Conservation (phyloP, 2,888 invertebrate species). For the Scrobipalpa atriplicella region DNA sequence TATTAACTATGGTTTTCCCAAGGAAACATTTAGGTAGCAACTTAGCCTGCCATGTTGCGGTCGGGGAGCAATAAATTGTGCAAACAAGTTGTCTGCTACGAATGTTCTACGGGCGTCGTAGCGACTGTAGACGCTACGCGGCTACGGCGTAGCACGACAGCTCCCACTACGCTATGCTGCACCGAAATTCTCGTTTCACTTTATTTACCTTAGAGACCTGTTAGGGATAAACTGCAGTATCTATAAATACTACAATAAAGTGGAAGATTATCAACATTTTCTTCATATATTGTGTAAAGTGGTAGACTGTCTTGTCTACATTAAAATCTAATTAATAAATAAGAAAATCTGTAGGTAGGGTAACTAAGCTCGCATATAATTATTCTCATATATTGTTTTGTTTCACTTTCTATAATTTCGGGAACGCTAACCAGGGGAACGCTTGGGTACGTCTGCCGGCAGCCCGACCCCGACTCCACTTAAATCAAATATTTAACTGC, state of each 20-base stretch:
- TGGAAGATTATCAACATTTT: neutral
- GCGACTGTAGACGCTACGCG: conserved; percentile 43
- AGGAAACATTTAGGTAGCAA: neutral
- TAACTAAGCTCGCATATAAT: no score
- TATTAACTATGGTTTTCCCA: neutral
- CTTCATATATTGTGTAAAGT: neutral
- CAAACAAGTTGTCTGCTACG: conserved; percentile 49
- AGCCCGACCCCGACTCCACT: conserved; percentile 12
- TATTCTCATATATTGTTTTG: neutral
- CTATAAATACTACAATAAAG: neutral
- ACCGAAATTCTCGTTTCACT: conserved; percentile 23
- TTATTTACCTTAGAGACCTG: conserved; percentile 18
- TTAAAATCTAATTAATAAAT: no score
- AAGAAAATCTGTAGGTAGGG: no score
- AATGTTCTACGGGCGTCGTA: conserved; percentile 41
- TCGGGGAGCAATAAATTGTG: conserved; percentile 50
- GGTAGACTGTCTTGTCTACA: no score
- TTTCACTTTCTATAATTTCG: conserved; percentile 21
- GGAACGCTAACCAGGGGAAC: conserved; percentile 4
- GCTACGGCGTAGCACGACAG: conserved; percentile 34
- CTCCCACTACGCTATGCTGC: conserved; percentile 21
- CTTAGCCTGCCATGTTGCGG: conserved; percentile 41
- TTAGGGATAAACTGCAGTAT: neutral
- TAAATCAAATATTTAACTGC: conserved; percentile 27
- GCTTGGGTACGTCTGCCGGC: neutral